Conservation (phyloP, 1,140 invertebrate genomes). For the Drosophila watanabei region DNA sequence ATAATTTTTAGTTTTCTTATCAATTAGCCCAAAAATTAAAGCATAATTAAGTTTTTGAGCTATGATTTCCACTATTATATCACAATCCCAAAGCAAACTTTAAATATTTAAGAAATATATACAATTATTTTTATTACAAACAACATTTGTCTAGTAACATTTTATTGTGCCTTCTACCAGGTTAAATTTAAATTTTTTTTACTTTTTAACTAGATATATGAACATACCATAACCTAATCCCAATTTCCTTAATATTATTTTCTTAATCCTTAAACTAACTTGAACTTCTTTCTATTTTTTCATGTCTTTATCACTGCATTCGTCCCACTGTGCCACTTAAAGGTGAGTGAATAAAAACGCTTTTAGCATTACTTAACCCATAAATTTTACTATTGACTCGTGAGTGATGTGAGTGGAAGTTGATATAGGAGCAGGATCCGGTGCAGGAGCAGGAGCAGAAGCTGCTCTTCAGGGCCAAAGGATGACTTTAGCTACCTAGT, state of each 20-base stretch:
- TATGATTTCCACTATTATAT: not conserved
- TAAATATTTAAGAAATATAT: too few relatives aligned
- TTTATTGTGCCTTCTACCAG: not conserved
- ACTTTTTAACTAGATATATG: too few relatives aligned
- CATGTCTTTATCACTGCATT: too few relatives aligned
- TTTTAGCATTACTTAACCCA: constrained; percentile 32
- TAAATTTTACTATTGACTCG: constrained; percentile 30
- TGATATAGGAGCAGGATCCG: not conserved
- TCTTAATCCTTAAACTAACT: too few relatives aligned
- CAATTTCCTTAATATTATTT: too few relatives aligned
- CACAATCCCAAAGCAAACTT: too few relatives aligned
- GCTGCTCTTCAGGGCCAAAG: not conserved
- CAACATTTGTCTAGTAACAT: not conserved
- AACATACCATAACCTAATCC: too few relatives aligned
- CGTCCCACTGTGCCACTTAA: not conserved
- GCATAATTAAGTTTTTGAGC: not conserved
- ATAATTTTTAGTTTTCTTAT: not conserved
- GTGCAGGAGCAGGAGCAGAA: not conserved
- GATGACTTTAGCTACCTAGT: not conserved
- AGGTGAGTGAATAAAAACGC: constrained; percentile 14
- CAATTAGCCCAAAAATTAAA: too few relatives aligned
- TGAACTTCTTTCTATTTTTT: not conserved
- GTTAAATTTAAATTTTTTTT: too few relatives aligned
- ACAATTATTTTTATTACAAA: too few relatives aligned
- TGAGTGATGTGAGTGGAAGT: not conserved